phyloP scores from a whole-genome alignment of 1,140 invertebrate species.

The Diabrotica undecimpunctata region DNA sequence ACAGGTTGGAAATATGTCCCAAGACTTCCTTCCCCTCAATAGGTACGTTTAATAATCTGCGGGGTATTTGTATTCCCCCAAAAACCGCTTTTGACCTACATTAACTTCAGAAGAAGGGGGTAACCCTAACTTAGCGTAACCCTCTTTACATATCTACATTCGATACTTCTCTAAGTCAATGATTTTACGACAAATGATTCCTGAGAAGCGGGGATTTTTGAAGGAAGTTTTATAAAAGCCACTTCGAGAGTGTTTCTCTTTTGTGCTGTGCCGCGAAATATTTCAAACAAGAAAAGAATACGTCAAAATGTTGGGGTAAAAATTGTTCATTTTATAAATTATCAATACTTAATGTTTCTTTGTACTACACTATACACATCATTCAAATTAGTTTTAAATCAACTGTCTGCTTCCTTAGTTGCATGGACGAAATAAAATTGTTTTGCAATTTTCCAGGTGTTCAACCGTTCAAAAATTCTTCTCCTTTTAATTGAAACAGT shows the following conservation, averaged over 20 bases:
- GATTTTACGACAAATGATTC: neutral
- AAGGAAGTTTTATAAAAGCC: neutral
- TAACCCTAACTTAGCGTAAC: neutral
- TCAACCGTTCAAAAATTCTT: too few relatives aligned
- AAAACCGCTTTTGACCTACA: constrained; percentile 13
- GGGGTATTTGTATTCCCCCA: constrained; percentile 14
- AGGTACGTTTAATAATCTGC: constrained; percentile 12
- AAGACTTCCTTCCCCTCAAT: constrained; percentile 8
- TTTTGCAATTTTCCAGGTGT: too few relatives aligned
- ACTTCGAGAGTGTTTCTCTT: neutral
- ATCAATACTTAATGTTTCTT: too few relatives aligned
- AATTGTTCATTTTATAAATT: neutral
- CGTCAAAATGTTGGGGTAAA: neutral
- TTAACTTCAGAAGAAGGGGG: constrained; percentile 6
- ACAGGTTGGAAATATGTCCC: constrained; percentile 12
- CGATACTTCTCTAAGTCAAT: neutral
- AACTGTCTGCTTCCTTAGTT: too few relatives aligned
- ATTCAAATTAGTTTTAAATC: too few relatives aligned
- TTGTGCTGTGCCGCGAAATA: too few relatives aligned
- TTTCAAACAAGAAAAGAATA: neutral
- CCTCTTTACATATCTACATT: constrained; percentile 12
- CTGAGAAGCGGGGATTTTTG: neutral
- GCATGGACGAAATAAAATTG: too few relatives aligned
- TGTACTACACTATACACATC: too few relatives aligned
- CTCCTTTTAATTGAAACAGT: too few relatives aligned